Conservation (phyloP, 2,113 vertebrate species). For the Rhynchomys soricoides region DNA sequence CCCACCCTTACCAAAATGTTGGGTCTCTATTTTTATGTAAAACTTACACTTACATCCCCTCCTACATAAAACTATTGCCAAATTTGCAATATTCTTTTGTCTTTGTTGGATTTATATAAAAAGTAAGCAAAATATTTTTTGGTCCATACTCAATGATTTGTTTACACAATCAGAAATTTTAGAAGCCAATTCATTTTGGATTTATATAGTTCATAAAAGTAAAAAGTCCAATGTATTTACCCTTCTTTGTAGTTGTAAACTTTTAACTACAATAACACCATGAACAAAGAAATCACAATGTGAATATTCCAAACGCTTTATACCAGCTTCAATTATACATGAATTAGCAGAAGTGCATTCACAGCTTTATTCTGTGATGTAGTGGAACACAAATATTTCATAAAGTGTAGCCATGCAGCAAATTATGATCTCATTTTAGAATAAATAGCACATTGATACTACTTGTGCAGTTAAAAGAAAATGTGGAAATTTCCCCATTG, state of each 20-base stretch:
- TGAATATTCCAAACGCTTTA: constrained; percentile 41
- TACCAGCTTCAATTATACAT: constrained; percentile 79
- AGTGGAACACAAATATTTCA: constrained; percentile 83
- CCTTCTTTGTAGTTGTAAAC: constrained; percentile 71
- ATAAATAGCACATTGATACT: constrained; percentile 79
- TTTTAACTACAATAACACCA: constrained; percentile 56
- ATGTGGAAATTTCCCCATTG: constrained; percentile 67
- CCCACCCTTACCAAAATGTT: background rate
- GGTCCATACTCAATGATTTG: constrained; percentile 66
- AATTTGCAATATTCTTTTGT: constrained; percentile 52
- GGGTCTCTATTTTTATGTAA: background rate
- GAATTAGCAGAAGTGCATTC: constrained; percentile 83
- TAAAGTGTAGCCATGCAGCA: constrained; percentile 81
- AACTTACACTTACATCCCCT: background rate
- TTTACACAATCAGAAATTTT: constrained; percentile 78
- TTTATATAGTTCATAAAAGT: constrained; percentile 79
- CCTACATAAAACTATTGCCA: background rate
- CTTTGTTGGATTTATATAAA: constrained; percentile 74
- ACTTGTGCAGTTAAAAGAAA: constrained; percentile 79
- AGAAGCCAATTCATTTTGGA: constrained; percentile 75
- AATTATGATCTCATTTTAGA: constrained; percentile 82
- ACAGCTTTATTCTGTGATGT: constrained; percentile 80
- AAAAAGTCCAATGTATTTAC: constrained; percentile 51
- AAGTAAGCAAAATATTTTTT: constrained; percentile 80
- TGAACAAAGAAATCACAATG: constrained; percentile 74